Percentiles rank a stretch among this genome's conserved stretches.
phyloP scores from a whole-genome alignment of 1,140 invertebrate species.

The Phymorhynchus buccinoides region DNA sequence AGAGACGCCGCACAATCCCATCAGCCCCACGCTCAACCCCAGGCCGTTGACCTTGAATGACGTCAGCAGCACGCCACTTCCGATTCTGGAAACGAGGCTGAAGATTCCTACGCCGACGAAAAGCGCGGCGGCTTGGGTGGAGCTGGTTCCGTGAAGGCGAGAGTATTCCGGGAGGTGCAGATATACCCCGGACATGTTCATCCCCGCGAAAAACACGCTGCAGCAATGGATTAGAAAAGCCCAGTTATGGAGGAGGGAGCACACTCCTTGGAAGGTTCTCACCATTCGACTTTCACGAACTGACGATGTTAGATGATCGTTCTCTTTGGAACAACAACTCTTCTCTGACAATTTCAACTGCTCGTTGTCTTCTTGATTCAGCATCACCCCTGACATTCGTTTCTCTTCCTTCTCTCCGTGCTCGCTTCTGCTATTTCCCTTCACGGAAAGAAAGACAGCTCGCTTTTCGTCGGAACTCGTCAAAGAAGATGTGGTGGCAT shows the following conservation, averaged over 20 bases:
- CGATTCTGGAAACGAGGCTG: constrained; percentile 27
- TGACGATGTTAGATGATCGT: neutral
- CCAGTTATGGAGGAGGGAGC: neutral
- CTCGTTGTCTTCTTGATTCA: neutral
- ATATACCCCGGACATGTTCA: constrained; percentile 9
- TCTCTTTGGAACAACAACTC: neutral
- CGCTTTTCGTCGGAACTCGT: too few species aligned
- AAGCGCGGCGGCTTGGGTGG: neutral
- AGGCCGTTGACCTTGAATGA: neutral
- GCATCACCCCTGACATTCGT: neutral
- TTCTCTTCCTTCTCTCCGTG: neutral
- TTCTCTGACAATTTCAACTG: neutral
- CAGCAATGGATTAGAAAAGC: neutral
- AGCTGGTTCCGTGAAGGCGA: neutral
- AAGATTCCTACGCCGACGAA: constrained; percentile 13
- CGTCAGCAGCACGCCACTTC: neutral
- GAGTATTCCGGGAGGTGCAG: constrained; percentile 13
- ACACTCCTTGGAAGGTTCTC: neutral
- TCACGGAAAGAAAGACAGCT: too few species aligned
- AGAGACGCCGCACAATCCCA: neutral
- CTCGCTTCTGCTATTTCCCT: neutral
- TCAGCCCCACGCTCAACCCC: neutral
- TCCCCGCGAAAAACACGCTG: neutral
- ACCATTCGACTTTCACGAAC: neutral
- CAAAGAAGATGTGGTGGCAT: too few species aligned